Evolutionary conservation across 1,140 invertebrate species (phyloP).

Genomic region (Drosophila simulans): DNA sequence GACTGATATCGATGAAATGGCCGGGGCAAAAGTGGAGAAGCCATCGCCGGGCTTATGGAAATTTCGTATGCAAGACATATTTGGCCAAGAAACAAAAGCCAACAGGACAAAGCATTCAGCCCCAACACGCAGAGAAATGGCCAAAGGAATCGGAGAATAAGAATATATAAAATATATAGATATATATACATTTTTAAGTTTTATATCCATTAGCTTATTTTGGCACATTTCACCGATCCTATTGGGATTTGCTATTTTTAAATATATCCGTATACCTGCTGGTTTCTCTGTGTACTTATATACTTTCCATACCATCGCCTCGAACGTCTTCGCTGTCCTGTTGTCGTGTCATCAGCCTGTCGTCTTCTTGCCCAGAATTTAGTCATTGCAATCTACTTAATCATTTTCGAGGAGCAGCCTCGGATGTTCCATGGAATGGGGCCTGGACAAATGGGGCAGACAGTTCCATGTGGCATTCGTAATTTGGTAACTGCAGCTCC

Average conservation of each 20-base stretch:
- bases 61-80: constrained; percentile 78
- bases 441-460: constrained; percentile 13
- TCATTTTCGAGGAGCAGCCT: constrained; percentile 57
- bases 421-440: not conserved
- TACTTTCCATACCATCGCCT: constrained; percentile 31
- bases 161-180: too few relatives aligned
- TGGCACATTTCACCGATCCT: too few relatives aligned
- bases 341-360: constrained; percentile 58
- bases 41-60: constrained; percentile 37
- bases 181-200: too few relatives aligned
- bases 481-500: constrained; percentile 61
- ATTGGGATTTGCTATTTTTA: too few relatives aligned
- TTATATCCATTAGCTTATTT: too few relatives aligned
- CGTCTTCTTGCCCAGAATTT: constrained; percentile 72
- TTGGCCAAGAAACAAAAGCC: constrained; percentile 70
- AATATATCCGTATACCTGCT: not conserved
- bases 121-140: constrained; percentile 6
- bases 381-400: constrained; percentile 82
- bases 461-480: constrained; percentile 62
- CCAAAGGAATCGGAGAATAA: not conserved
- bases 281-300: not conserved
- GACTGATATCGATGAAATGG: constrained; percentile 73
- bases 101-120: constrained; percentile 55
- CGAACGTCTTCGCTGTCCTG: constrained; percentile 13
- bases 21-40: constrained; percentile 31